Conservation (phyloP, 1,140 invertebrate genomes). For the Eupristina koningsbergeri region DNA sequence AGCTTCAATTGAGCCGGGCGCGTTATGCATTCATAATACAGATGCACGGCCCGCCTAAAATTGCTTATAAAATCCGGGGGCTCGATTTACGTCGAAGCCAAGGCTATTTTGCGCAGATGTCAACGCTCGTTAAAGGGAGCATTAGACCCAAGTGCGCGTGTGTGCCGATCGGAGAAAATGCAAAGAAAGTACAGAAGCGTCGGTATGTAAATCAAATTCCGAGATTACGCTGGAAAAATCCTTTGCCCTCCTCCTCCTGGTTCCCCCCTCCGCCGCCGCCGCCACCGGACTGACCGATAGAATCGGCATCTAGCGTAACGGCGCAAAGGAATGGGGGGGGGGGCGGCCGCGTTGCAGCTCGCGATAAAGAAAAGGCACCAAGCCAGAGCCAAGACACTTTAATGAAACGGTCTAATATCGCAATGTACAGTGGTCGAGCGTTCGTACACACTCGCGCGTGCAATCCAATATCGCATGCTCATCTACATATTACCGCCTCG, state of each 20-base stretch:
- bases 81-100: slow-evolving; percentile 1
- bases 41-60: not conserved
- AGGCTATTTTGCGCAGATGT: slow-evolving; percentile 34
- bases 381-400: not conserved
- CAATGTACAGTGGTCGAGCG: slow-evolving; percentile 15
- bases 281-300: slow-evolving; percentile 9
- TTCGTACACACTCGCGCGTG: not conserved
- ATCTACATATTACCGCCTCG: too few species aligned
- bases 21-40: not conserved
- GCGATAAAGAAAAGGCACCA: not conserved
- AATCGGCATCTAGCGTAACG: slow-evolving; percentile 20
- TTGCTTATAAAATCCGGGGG: not conserved
- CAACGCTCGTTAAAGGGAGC: slow-evolving; percentile 36
- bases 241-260: not conserved
- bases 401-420: slow-evolving; percentile 48
- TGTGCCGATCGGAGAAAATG: not conserved
- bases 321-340: slow-evolving; percentile 4
- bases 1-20: not conserved
- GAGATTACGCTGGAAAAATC: slow-evolving; percentile 22
- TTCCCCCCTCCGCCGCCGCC: not conserved
- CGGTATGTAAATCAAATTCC: slow-evolving; percentile 46
- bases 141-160: not conserved
- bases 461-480: too few species aligned
- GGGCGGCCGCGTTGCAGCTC: not conserved
- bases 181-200: not conserved